Evolutionary conservation across 1,140 invertebrate genomes (phyloP), one percentile per base, ranked within the genome.

Genomic region (Brachystomella parvula): DNA sequence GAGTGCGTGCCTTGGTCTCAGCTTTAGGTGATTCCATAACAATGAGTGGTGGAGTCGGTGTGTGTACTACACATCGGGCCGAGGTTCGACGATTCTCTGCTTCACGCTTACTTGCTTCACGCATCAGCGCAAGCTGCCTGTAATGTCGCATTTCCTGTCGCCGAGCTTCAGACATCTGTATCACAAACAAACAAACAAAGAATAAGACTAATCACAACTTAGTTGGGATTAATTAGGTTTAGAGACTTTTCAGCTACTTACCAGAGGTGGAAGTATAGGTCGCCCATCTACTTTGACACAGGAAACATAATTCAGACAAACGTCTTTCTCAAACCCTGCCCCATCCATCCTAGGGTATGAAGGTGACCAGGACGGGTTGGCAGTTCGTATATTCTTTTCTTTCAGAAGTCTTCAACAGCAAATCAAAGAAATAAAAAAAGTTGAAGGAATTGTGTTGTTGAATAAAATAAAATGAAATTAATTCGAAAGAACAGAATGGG

Each of bases 261-360:
- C 84, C 75, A 85, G 47, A 21, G 84, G 84, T 61, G 84, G 82
- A 67, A 86, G 74, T 72, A 86, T 83, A 63, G 82, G 79, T 63
- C 79, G 75, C 24, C 83, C 83, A 71, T 82, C 80, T 71, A 85
- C 78, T 79, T 81, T 83, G 49, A 85, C 83, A 73, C 81, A 81
- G 21, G 82, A 84, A 6, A 31, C 58, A 33, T 60, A 60, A 53
- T 15, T 15, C 9, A n/a, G 49, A 21, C 35, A 39, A 39, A 19
- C 6, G 35, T 39, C 35, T 19, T 9, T 39, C 19, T 39, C 35
- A 9, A 19, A n/a, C n/a, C n/a, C n/a, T n/a, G n/a, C n/a, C n/a
- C n/a, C n/a, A n/a, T n/a, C n/a, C n/a, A n/a, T n/a, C n/a, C n/a
- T n/a, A n/a, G n/a, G n/a, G n/a, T n/a, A 39, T 39, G 35, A 6